Conservation (phyloP, 2,797 vertebrate species). For the Bovichtus variegatus region DNA sequence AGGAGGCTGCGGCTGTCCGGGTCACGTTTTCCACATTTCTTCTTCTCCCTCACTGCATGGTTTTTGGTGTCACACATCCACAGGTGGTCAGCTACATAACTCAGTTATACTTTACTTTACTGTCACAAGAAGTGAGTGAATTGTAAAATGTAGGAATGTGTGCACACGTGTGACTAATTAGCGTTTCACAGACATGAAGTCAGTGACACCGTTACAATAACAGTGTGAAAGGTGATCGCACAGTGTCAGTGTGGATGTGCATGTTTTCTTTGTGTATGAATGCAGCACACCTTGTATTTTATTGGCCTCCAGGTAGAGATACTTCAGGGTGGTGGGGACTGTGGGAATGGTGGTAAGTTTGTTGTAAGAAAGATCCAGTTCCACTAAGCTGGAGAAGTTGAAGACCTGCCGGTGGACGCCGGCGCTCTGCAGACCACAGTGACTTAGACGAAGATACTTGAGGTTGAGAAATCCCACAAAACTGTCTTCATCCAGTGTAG, state of each 20-base stretch:
- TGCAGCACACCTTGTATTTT: conserved; percentile 80
- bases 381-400: conserved; percentile 83
- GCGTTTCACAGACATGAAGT: conserved; percentile 18
- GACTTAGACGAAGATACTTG: conserved; percentile 80
- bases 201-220: conserved; percentile 3
- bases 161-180: neutral
- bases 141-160: conserved; percentile 9
- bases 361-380: conserved; percentile 87
- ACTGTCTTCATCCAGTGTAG: conserved; percentile 67
- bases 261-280: conserved; percentile 14
- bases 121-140: conserved; percentile 3
- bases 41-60: conserved; percentile 14
- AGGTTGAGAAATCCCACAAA: conserved; percentile 76
- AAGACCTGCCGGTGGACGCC: conserved; percentile 67
- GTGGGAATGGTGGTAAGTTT: conserved; percentile 77
- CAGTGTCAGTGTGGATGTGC: neutral
- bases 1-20: neutral
- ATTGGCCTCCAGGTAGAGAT: conserved; percentile 87
- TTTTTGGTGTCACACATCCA: conserved; percentile 16
- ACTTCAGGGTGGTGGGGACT: conserved; percentile 81
- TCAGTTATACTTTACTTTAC: neutral
- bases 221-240: neutral
- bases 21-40: conserved; percentile 60
- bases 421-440: conserved; percentile 72
- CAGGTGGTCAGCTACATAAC: conserved; percentile 17